Conservation (phyloP, 2,888 invertebrate species). For the Erebia epiphron region DNA sequence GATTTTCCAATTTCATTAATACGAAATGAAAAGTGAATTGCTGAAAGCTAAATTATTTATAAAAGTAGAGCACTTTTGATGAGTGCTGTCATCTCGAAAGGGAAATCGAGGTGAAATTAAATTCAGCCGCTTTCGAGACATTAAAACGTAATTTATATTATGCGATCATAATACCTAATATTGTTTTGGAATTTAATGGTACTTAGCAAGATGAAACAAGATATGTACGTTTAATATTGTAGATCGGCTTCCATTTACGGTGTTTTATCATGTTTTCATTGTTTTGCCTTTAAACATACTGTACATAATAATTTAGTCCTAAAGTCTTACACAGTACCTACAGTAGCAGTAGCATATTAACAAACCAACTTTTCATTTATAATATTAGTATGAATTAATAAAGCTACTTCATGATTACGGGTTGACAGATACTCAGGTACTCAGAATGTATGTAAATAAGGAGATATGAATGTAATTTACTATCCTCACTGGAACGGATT, state of each 20-base stretch:
- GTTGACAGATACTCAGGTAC: not conserved
- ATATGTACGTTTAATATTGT: no score
- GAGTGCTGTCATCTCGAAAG: slow-evolving; percentile 51
- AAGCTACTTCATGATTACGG: not conserved
- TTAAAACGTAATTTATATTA: not conserved
- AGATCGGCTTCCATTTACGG: no score
- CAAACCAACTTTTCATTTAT: no score
- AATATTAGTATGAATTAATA: not conserved
- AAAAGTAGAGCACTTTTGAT: slow-evolving; percentile 51
- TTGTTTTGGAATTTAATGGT: not conserved
- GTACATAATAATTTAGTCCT: no score
- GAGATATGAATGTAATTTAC: slow-evolving; percentile 1
- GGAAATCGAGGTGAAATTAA: slow-evolving; percentile 47
- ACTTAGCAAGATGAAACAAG: not conserved
- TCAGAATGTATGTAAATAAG: slow-evolving; percentile 3
- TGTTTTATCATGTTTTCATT: not conserved
- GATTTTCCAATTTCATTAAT: slow-evolving; percentile 8
- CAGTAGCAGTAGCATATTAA: no score
- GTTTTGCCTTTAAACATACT: no score
- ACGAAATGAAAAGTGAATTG: slow-evolving; percentile 1
- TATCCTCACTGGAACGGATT: slow-evolving; percentile 8
- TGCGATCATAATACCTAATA: not conserved
- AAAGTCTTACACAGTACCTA: no score
- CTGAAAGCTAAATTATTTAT: slow-evolving; percentile 32
- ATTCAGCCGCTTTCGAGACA: slow-evolving; percentile 42